Percentiles rank a stretch among this genome's conserved stretches.
phyloP scores from a whole-genome alignment of 1,140 invertebrate species.

The Drosophila tropicalis region DNA sequence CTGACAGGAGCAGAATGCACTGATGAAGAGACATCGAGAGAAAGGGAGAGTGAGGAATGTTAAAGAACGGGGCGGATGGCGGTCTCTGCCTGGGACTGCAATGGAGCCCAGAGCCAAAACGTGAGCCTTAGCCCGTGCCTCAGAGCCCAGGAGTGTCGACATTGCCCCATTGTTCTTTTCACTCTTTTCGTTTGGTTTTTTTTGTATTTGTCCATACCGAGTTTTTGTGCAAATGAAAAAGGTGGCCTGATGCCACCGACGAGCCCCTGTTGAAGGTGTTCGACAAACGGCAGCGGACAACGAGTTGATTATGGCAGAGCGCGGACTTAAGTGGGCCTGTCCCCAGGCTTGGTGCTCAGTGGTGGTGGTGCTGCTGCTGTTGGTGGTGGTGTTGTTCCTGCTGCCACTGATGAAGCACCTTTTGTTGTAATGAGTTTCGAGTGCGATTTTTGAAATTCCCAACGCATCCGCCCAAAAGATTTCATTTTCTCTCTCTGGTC shows the following conservation, averaged over 20 bases:
- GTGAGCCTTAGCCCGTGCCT: conserved; percentile 1
- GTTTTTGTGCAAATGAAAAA: conserved; percentile 65
- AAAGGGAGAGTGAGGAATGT: background rate
- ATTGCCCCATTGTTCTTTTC: conserved; percentile 72
- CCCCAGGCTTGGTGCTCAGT: background rate
- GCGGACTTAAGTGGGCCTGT: conserved; percentile 70
- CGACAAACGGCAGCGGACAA: conserved; percentile 39
- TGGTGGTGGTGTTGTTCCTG: background rate
- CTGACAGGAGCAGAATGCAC: conserved; percentile 64
- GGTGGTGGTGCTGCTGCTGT: background rate
- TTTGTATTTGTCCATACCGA: conserved; percentile 19
- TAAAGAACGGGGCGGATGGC: background rate
- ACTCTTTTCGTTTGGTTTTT: conserved; percentile 51
- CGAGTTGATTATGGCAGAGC: conserved; percentile 68
- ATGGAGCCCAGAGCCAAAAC: conserved; percentile 12
- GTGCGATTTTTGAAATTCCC: conserved; percentile 68
- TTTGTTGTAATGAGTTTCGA: conserved; percentile 80
- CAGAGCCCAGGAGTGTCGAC: conserved; percentile 43
- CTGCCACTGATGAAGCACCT: conserved; percentile 67
- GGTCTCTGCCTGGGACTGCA: background rate
- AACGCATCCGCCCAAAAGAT: conserved; percentile 14
- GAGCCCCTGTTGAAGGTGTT: conserved; percentile 48
- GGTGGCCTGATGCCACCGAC: conserved; percentile 32
- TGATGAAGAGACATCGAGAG: conserved; percentile 7
- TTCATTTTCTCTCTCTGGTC: conserved; percentile 6